These are phyloP conservation scores for Marmota flaviventris DNA, from an alignment of 2,113 vertebrate genomes.

Conservation along the genomic window DNA sequence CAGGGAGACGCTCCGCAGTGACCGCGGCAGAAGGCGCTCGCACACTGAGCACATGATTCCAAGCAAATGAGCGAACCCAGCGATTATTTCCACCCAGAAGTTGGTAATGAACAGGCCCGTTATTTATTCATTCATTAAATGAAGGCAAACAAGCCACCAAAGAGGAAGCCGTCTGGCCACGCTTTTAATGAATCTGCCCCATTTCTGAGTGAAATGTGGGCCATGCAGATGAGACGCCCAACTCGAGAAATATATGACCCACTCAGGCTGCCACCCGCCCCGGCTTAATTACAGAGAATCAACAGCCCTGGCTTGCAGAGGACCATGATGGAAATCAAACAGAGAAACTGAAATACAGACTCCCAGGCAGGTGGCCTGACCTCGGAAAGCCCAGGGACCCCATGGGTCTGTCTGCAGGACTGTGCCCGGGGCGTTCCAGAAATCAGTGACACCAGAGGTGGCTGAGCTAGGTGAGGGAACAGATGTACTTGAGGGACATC, in stretches of 20 bases:
- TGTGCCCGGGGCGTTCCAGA: not conserved
- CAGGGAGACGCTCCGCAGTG: not conserved
- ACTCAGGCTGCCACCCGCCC: constrained; percentile 58
- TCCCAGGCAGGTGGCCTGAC: not conserved
- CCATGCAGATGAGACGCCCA: constrained; percentile 77
- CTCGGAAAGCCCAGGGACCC: not conserved
- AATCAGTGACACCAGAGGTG: not conserved
- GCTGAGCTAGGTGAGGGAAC: not conserved
- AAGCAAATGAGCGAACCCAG: constrained; percentile 53
- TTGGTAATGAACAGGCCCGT: constrained; percentile 69
- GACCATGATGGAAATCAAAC: constrained; percentile 73
- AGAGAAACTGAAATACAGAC: constrained; percentile 64
- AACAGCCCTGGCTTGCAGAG: constrained; percentile 62
- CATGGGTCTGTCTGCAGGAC: not conserved
- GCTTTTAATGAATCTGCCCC: constrained; percentile 70
- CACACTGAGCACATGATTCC: not conserved
- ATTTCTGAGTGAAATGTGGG: constrained; percentile 64
- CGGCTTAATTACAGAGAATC: constrained; percentile 84
- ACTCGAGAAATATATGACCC: constrained; percentile 71
- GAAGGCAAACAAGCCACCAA: constrained; percentile 69
- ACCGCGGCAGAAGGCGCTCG: constrained; percentile 19
- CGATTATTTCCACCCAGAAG: constrained; percentile 69
- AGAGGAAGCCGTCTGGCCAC: constrained; percentile 69
- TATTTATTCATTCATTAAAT: constrained; percentile 78
- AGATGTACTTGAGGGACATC: not conserved